Conservation (phyloP, 2,888 invertebrate genomes). For the Cosmia trapezina region DNA sequence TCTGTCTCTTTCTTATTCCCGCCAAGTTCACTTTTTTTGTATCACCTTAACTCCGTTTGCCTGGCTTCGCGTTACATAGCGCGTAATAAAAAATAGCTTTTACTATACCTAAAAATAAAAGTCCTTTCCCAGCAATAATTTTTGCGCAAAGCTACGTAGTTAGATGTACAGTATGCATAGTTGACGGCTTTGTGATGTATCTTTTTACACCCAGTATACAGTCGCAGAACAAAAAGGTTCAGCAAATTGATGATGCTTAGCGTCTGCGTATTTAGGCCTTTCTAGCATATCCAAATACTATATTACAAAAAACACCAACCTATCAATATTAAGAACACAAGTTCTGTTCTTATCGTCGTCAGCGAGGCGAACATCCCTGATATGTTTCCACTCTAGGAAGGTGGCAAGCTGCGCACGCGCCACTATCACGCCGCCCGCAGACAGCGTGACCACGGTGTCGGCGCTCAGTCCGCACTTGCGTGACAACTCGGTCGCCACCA, state of each 20-base stretch:
- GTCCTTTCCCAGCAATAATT: no score
- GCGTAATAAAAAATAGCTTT: no score
- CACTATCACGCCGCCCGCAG: slow-evolving; percentile 89
- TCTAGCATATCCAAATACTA: neutral
- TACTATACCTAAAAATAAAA: no score
- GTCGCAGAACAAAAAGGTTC: neutral
- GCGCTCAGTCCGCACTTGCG: slow-evolving; percentile 91
- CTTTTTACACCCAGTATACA: no score
- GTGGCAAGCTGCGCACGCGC: slow-evolving; percentile 87
- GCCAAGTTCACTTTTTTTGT: no score
- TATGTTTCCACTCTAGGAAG: slow-evolving; percentile 91
- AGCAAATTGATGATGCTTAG: neutral
- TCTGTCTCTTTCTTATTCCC: no score
- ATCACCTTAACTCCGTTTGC: no score
- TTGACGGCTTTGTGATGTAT: no score
- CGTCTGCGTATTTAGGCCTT: neutral
- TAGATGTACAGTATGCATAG: no score
- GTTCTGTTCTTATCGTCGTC: slow-evolving; percentile 90
- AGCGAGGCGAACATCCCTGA: slow-evolving; percentile 90
- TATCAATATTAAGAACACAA: slow-evolving; percentile 91
- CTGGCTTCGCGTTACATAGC: no score
- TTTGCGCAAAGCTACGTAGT: no score
- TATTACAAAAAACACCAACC: slow-evolving; percentile 80
- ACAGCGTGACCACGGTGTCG: slow-evolving; percentile 89
- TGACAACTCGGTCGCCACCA: slow-evolving; percentile 92